phyloP scores from a whole-genome alignment of 2,113 vertebrate species.

The Channa argus region DNA sequence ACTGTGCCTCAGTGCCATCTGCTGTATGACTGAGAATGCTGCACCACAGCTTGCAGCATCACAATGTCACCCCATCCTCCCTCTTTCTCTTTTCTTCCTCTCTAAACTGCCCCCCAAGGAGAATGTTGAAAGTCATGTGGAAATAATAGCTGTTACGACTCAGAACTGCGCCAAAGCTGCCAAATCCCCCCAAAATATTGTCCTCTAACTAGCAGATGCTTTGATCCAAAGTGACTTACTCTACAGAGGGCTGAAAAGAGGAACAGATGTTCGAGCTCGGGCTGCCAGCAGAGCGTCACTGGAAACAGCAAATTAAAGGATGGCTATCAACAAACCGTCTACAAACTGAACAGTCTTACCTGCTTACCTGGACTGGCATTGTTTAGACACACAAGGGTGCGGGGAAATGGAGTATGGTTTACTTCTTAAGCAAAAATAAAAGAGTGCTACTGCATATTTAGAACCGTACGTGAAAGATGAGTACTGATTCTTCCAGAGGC shows the following conservation, averaged over 20 bases:
- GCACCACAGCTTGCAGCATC: constrained; percentile 51
- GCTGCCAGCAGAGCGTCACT: constrained; percentile 57
- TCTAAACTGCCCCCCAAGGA: constrained; percentile 55
- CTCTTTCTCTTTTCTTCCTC: constrained; percentile 19
- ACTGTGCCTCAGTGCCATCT: constrained; percentile 77
- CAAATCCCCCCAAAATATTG: constrained; percentile 68
- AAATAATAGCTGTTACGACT: constrained; percentile 77
- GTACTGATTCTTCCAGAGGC: constrained; percentile 64
- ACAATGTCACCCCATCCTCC: background rate
- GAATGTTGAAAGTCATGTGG: constrained; percentile 72
- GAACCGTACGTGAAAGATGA: constrained; percentile 35
- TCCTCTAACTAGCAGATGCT: constrained; percentile 73
- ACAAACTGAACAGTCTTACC: constrained; percentile 33
- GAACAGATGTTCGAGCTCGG: constrained; percentile 41
- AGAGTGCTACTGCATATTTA: constrained; percentile 36
- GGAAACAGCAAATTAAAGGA: constrained; percentile 44
- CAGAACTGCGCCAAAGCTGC: constrained; percentile 79
- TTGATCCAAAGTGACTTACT: constrained; percentile 77
- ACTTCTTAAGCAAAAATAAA: constrained; percentile 19
- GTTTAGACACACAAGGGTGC: constrained; percentile 44
- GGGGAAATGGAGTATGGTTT: constrained; percentile 48
- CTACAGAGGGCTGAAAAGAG: constrained; percentile 60
- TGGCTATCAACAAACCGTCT: constrained; percentile 35
- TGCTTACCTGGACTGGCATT: constrained; percentile 27
- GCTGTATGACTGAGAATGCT: constrained; percentile 65